phyloP scores from a whole-genome alignment of 2,113 vertebrate species.

The Pituophis catenifer region DNA sequence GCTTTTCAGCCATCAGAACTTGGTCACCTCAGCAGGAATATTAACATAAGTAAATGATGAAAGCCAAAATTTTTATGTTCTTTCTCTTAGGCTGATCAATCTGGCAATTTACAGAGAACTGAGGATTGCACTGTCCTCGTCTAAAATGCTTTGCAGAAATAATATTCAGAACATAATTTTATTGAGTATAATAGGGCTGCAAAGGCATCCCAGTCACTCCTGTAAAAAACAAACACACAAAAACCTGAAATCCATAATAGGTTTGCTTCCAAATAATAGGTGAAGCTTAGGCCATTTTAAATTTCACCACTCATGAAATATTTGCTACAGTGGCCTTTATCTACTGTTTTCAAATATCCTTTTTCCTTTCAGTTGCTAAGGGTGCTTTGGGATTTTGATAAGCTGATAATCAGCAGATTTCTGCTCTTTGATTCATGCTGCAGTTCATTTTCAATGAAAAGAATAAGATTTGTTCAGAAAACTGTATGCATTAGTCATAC shows the following conservation, averaged over 20 bases:
- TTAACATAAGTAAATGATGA: neutral
- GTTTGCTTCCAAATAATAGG: conserved; percentile 54
- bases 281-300: conserved; percentile 51
- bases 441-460: conserved; percentile 61
- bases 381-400: conserved; percentile 56
- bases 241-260: conserved; percentile 56
- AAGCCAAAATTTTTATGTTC: neutral
- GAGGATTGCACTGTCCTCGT: neutral
- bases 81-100: neutral
- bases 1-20: neutral
- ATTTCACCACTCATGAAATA: conserved; percentile 57
- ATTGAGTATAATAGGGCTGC: neutral
- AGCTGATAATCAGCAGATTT: conserved; percentile 53
- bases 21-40: neutral
- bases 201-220: conserved; percentile 40
- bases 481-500: conserved; percentile 33
- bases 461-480: conserved; percentile 45
- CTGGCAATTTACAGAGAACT: neutral
- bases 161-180: neutral
- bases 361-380: conserved; percentile 46
- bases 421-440: conserved; percentile 48
- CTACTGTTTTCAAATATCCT: conserved; percentile 54
- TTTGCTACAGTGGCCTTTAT: conserved; percentile 60
- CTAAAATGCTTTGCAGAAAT: conserved; percentile 3
- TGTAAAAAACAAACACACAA: conserved; percentile 60